phyloP scores from a whole-genome alignment of 2,113 vertebrate genomes.

The Neomonachus schauinslandi region DNA sequence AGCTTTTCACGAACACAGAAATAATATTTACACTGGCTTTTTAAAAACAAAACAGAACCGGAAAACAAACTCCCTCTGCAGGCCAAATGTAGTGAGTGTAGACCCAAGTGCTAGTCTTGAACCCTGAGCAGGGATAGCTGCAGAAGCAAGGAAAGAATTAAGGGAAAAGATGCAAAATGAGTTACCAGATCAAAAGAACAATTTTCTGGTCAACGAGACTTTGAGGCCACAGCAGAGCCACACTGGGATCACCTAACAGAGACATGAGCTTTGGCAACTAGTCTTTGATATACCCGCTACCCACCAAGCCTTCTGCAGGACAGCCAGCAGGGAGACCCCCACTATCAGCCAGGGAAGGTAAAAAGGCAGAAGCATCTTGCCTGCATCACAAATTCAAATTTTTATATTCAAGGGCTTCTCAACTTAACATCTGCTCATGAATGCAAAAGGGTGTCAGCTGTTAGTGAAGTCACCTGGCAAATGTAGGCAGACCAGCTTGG shows the following conservation, averaged over 20 bases:
- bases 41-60: conserved; percentile 49
- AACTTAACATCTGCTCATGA: conserved; percentile 73
- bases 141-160: neutral
- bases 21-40: conserved; percentile 20
- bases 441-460: conserved; percentile 55
- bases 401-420: conserved; percentile 56
- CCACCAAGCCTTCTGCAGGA: conserved; percentile 20
- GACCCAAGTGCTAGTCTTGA: neutral
- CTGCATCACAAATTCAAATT: conserved; percentile 63
- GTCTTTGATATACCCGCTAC: conserved; percentile 56
- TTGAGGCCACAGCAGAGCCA: neutral
- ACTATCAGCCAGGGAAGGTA: neutral
- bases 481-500: conserved; percentile 55
- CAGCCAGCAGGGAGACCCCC: neutral
- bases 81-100: neutral
- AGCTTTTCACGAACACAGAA: neutral
- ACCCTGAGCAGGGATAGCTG: neutral
- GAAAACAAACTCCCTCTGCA: conserved; percentile 2
- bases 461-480: conserved; percentile 69
- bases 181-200: conserved; percentile 4
- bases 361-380: conserved; percentile 36
- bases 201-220: conserved; percentile 38
- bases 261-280: conserved; percentile 30
- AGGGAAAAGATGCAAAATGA: conserved; percentile 6
- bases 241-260: conserved; percentile 44